These are phyloP conservation scores for Epinephelus moara DNA, from an alignment of 2,113 vertebrate genomes.

Conservation along the genomic window DNA sequence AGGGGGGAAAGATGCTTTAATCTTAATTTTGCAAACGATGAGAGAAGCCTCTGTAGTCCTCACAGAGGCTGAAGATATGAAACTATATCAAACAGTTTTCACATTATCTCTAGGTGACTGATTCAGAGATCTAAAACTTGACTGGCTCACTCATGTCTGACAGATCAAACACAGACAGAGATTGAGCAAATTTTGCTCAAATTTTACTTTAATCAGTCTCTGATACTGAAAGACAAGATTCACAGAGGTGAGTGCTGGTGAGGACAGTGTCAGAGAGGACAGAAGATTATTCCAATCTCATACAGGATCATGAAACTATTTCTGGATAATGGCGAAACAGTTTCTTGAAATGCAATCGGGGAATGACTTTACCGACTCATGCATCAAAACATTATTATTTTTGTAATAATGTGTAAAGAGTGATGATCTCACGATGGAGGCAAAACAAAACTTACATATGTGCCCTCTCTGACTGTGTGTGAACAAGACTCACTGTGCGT, in stretches of 20 bases:
- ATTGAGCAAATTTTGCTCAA: slow-evolving; percentile 21
- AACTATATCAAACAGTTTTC: background rate
- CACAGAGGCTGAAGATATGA: background rate
- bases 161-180: background rate
- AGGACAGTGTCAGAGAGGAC: background rate
- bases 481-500: no score
- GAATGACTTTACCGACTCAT: background rate
- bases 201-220: slow-evolving; percentile 5
- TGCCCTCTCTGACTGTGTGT: background rate
- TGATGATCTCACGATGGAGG: background rate
- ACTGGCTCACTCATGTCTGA: slow-evolving; percentile 20
- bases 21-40: background rate
- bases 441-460: background rate
- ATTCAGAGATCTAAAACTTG: background rate
- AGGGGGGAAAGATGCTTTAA: background rate
- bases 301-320: background rate
- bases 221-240: slow-evolving; percentile 10
- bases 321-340: background rate
- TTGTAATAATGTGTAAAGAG: background rate
- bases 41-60: background rate
- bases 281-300: background rate
- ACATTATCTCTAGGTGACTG: background rate
- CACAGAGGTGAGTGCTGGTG: background rate
- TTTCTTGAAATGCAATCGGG: background rate
- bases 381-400: background rate